Base-by-base conservation (phyloP, 37 sponge, comb jelly and placozoan genomes). In the Sycon ciliatum region DNA sequence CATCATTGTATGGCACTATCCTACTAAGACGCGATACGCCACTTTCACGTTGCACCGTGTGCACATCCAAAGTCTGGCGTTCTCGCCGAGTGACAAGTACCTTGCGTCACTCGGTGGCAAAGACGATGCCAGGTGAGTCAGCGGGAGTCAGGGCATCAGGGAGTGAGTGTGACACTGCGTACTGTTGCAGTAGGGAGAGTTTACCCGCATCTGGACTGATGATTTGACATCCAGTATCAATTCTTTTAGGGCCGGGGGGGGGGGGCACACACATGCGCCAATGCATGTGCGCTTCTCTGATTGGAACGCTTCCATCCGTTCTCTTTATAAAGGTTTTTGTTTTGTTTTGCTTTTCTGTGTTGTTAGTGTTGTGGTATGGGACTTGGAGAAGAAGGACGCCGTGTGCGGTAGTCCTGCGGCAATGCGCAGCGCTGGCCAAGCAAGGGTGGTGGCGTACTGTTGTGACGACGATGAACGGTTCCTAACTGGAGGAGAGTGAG, bases 401-500 rank as follows among this genome's bases (percentile, higher is more conserved):
- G 52, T 96, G 9, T 96, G 98, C 78, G 98, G 98, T 11, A 85
- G 83, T 55, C 93, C 84, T 36, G 89, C 92, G 0, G 84, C 89
- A 39, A 84, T 86, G 76, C 82, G 86, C 64, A 92, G 98, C 56
- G 89, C 87, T 42, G 98, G 98, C 1, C 69, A 77, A 20, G 89
- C 80, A 6, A 79, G 77, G 62, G 69, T 89, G 16, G 62, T 96
- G 6, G 78, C 83, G 28, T 96, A 84, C 72, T 63, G 79, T 57
- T 83, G 76, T n/a, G 23, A 31, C 33, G 65, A 60, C 1, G 98
- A 96, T 30, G 83, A 88, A 68, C 30, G 86, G 7, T 76, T 96
- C 55, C 84, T 91, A 34, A 96, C 98, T 32, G 98, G 89, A 65
- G 98, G 98, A 83, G 72, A 96, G 95, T 94, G 64, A 82, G 95